Conservation (phyloP, 2,113 vertebrate genomes). For the Manacus vitellinus region DNA sequence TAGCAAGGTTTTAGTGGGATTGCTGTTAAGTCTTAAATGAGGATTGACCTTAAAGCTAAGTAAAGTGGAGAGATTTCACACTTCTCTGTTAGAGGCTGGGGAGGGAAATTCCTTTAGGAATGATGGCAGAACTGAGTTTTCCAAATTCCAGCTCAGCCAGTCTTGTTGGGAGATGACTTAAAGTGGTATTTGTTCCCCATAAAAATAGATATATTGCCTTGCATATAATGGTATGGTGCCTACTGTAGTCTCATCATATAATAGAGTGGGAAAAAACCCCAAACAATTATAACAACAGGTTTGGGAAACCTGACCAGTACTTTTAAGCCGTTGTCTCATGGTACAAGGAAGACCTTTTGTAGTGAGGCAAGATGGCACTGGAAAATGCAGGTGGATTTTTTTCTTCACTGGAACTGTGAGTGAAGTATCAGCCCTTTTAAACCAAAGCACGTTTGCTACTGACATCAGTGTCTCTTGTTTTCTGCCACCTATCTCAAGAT, state of each 20-base stretch:
- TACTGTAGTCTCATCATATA: neutral
- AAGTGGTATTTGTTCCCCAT: neutral
- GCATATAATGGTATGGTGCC: neutral
- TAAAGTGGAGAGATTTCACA: neutral
- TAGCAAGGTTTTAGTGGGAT: neutral
- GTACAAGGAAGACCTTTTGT: neutral
- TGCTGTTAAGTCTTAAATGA: neutral
- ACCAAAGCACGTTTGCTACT: neutral
- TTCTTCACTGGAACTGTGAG: neutral
- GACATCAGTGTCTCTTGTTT: neutral
- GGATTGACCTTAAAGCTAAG: neutral
- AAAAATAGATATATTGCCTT: neutral
- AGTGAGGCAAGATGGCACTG: neutral
- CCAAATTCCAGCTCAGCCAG: neutral
- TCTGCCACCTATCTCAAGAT: neutral
- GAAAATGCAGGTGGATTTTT: neutral
- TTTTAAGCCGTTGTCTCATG: neutral
- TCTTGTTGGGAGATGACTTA: neutral
- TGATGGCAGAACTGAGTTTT: neutral
- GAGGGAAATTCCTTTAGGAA: neutral
- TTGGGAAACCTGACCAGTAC: neutral
- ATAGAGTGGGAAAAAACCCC: fast-evolving
- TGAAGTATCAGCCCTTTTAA: neutral
- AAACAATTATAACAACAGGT: neutral
- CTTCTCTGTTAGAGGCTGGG: neutral